These are phyloP conservation scores for Drosophila fulvimacula DNA, from an alignment of 2,888 invertebrate genomes.

Conservation along the genomic window DNA sequence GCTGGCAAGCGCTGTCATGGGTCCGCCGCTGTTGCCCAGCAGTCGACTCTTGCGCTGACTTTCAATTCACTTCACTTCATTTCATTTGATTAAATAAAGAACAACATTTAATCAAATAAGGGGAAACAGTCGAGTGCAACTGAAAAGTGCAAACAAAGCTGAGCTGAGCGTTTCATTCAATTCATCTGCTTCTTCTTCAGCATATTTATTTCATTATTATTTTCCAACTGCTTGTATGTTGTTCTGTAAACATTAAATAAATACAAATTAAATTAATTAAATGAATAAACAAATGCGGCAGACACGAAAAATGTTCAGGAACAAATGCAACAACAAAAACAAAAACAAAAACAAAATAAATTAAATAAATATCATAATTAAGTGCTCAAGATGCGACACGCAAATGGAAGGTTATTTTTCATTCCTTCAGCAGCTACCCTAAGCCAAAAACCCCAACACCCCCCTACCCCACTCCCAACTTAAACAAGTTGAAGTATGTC, in stretches of 20 bases:
- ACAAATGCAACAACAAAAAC: too few relatives aligned
- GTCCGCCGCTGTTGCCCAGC: background rate
- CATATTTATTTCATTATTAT: conserved; percentile 6
- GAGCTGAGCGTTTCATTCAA: conserved; percentile 33
- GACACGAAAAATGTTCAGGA: conserved; percentile 30
- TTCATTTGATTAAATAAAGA: conserved; percentile 74
- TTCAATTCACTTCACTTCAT: conserved; percentile 24
- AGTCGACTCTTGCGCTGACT: conserved; percentile 21
- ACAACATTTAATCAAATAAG: conserved; percentile 70
- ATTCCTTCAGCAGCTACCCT: background rate
- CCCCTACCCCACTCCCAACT: too few relatives aligned
- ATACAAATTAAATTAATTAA: conserved; percentile 70
- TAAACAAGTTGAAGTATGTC: conserved; percentile 30
- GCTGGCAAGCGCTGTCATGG: conserved; percentile 14
- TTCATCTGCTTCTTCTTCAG: conserved; percentile 28
- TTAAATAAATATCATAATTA: conserved; percentile 64
- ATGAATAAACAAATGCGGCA: conserved; percentile 61
- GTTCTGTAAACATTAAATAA: conserved; percentile 41
- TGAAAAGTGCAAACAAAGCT: conserved; percentile 59
- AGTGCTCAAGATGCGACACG: conserved; percentile 32
- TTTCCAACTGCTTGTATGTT: conserved; percentile 17
- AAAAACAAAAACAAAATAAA: conserved; percentile 28
- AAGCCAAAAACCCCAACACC: background rate
- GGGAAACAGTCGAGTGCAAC: conserved; percentile 38
- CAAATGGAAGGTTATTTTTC: conserved; percentile 27